A percentile compares a stretch with the other conserved stretches of the same genome.
Evolutionary conservation across 2,113 vertebrate species (phyloP).

Genomic region (Hemiprocne comata): DNA sequence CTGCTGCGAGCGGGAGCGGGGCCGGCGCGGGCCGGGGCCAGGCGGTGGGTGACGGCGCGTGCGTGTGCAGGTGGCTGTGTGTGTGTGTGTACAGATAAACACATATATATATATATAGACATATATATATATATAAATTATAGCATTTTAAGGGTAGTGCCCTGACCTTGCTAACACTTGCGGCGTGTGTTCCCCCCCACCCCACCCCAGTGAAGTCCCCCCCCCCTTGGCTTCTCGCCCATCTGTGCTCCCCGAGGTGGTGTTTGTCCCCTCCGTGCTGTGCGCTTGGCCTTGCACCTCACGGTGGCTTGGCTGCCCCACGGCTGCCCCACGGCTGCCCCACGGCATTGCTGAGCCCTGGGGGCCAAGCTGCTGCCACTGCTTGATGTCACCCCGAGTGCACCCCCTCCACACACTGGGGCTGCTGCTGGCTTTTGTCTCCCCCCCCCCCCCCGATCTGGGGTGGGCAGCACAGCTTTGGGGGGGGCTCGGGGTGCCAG

Average conservation of each 20-base stretch:
- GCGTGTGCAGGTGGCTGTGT: neutral
- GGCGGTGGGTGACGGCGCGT: slow-evolving; percentile 20
- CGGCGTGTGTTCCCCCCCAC: neutral
- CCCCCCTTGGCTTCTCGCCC: slow-evolving; percentile 24
- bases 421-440: neutral
- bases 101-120: neutral
- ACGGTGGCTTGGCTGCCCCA: neutral
- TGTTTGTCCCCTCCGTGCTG: neutral
- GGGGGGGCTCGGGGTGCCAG: neutral
- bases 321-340: neutral
- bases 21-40: neutral
- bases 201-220: neutral
- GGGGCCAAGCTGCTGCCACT: neutral
- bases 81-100: slow-evolving; percentile 10
- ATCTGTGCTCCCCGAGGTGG: neutral
- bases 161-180: slow-evolving; percentile 66
- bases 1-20: slow-evolving; percentile 20
- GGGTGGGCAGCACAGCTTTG: neutral
- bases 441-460: rapidly evolving
- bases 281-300: neutral
- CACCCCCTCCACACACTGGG: neutral
- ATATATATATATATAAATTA: slow-evolving; percentile 48
- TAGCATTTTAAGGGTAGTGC: slow-evolving; percentile 63
- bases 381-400: neutral
- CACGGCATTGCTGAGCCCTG: neutral